phyloP scores from a whole-genome alignment of 2,888 invertebrate species.

The Mystacides longicornis region DNA sequence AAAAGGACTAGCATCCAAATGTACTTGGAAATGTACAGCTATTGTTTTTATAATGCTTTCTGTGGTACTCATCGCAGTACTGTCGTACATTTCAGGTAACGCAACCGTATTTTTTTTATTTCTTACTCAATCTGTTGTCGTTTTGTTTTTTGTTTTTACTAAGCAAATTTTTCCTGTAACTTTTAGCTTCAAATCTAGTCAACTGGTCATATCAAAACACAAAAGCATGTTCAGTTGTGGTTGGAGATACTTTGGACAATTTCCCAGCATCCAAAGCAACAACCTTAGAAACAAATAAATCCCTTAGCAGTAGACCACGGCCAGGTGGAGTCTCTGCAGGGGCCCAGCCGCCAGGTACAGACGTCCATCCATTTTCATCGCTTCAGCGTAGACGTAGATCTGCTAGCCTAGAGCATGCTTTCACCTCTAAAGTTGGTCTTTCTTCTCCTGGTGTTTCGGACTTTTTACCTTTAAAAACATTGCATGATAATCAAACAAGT shows the following conservation, averaged over 20 bases:
- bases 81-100: slow-evolving; percentile 82
- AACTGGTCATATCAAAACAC: slow-evolving; percentile 81
- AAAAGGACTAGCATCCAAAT: slow-evolving; percentile 76
- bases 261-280: slow-evolving; percentile 62
- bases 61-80: slow-evolving; percentile 72
- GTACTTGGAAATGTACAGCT: slow-evolving; percentile 90
- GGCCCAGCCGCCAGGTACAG: slow-evolving; percentile 48
- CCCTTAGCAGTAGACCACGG: slow-evolving; percentile 36
- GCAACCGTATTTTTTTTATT: too few species aligned
- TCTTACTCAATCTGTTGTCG: not conserved
- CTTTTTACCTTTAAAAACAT: slow-evolving; percentile 36
- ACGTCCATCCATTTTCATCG: slow-evolving; percentile 34
- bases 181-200: slow-evolving; percentile 70
- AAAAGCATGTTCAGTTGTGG: slow-evolving; percentile 76
- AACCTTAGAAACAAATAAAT: slow-evolving; percentile 63
- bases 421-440: slow-evolving; percentile 30
- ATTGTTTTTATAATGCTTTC: slow-evolving; percentile 80
- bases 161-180: too few species aligned
- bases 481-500: slow-evolving; percentile 38
- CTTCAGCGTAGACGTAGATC: slow-evolving; percentile 58
- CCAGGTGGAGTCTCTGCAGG: slow-evolving; percentile 52
- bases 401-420: slow-evolving; percentile 55
- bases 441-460: slow-evolving; percentile 20
- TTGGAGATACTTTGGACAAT: slow-evolving; percentile 68
- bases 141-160: slow-evolving; percentile 19